These are phyloP conservation scores for Cheilosia scutellata DNA, from an alignment of 2,888 invertebrate species.

Conservation along the genomic window DNA sequence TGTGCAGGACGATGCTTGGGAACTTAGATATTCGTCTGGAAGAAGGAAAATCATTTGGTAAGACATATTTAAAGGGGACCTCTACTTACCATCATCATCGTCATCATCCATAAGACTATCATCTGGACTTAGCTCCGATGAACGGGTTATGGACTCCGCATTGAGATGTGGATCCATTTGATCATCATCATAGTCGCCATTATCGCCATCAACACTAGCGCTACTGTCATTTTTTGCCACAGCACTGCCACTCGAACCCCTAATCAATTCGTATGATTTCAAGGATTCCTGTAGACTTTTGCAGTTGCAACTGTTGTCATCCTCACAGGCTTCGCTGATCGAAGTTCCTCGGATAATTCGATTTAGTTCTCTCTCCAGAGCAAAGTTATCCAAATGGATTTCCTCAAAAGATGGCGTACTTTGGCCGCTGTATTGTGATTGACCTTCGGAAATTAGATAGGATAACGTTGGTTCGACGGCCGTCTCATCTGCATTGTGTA, in stretches of 20 bases:
- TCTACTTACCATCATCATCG: constrained; percentile 67
- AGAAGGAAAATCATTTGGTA: background rate
- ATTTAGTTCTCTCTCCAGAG: constrained; percentile 62
- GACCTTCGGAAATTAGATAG: constrained; percentile 26
- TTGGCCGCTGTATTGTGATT: constrained; percentile 40
- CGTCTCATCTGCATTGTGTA: constrained; percentile 22
- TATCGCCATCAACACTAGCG: constrained; percentile 35
- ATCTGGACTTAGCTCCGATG: constrained; percentile 49
- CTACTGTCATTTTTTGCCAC: constrained; percentile 45
- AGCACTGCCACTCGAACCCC: constrained; percentile 20
- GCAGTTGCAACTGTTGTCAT: constrained; percentile 69
- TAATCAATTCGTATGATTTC: constrained; percentile 65
- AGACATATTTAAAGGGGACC: background rate
- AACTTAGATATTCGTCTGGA: constrained; percentile 67
- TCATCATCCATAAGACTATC: constrained; percentile 73
- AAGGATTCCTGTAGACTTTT: constrained; percentile 68
- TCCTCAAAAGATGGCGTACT: constrained; percentile 69
- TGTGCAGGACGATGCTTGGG: constrained; percentile 71
- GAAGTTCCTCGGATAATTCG: constrained; percentile 65
- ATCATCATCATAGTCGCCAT: constrained; percentile 68
- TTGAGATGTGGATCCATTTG: constrained; percentile 68
- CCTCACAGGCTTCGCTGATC: constrained; percentile 70
- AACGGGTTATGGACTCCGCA: constrained; percentile 64
- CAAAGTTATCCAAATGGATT: constrained; percentile 65
- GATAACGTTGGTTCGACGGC: constrained; percentile 16